Evolutionary conservation across 2,113 vertebrate species (phyloP).

Genomic region (Phylloscopus whistleri): DNA sequence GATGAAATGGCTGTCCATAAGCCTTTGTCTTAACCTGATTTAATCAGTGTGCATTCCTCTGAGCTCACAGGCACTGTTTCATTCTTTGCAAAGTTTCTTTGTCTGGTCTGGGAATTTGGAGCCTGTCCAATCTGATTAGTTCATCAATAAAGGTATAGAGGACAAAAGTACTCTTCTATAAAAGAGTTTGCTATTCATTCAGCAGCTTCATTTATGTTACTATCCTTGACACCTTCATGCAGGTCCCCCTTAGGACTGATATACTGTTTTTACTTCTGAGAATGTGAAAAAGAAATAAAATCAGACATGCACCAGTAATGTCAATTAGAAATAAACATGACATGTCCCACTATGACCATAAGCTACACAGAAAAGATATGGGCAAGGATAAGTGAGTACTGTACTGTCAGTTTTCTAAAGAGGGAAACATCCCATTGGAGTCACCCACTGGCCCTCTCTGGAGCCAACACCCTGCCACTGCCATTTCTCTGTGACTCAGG

Average conservation of each 20-base stretch:
- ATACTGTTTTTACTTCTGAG: neutral
- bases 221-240: neutral
- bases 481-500: neutral
- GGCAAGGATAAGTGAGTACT: neutral
- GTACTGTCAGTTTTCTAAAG: neutral
- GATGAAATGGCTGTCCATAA: neutral
- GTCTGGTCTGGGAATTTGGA: neutral
- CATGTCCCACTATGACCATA: neutral
- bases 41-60: neutral
- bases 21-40: neutral
- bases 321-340: neutral
- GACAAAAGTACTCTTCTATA: neutral
- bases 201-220: neutral
- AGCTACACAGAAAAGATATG: neutral
- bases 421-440: neutral
- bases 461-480: neutral
- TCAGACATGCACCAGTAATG: neutral
- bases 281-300: neutral
- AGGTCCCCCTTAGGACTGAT: neutral
- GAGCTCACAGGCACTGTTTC: neutral
- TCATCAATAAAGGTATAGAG: neutral
- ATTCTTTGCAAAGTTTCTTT: constrained; percentile 6
- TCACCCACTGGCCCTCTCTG: neutral
- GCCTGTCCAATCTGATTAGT: neutral
- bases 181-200: neutral